phyloP scores from a whole-genome alignment of 2,113 vertebrate species.

The Tachysurus vachellii region DNA sequence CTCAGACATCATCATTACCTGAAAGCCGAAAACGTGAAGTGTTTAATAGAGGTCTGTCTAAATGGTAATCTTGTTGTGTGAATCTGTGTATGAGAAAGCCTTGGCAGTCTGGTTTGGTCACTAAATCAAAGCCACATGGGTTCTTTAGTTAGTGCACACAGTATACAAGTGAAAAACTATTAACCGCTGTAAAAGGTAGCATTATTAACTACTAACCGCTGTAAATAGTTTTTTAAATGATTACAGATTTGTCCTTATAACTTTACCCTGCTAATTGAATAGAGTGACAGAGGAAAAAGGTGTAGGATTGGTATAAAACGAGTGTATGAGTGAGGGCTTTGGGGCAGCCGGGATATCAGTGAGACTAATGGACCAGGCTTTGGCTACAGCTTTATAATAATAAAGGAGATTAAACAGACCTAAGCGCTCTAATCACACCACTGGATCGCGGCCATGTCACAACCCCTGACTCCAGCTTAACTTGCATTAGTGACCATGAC shows the following conservation, averaged over 20 bases:
- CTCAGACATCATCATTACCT: slow-evolving; percentile 71
- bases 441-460: slow-evolving; percentile 53
- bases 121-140: neutral
- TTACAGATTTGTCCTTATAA: neutral
- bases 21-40: neutral
- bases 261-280: neutral
- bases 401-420: slow-evolving; percentile 56
- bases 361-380: slow-evolving; percentile 18
- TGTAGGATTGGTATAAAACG: slow-evolving; percentile 10
- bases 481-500: slow-evolving; percentile 43
- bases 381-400: slow-evolving; percentile 54
- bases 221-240: neutral
- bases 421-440: slow-evolving; percentile 53
- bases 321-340: slow-evolving; percentile 9
- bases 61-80: neutral
- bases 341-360: slow-evolving; percentile 18
- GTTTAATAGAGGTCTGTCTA: neutral
- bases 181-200: neutral
- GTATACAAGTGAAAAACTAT: neutral
- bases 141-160: slow-evolving; percentile 4
- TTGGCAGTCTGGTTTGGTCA: neutral
- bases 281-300: neutral
- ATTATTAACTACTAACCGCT: too few species aligned
- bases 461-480: slow-evolving; percentile 37
- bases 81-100: neutral